Evolutionary conservation across 2,113 vertebrate genomes (phyloP).

Genomic region (Bungarus multicinctus): DNA sequence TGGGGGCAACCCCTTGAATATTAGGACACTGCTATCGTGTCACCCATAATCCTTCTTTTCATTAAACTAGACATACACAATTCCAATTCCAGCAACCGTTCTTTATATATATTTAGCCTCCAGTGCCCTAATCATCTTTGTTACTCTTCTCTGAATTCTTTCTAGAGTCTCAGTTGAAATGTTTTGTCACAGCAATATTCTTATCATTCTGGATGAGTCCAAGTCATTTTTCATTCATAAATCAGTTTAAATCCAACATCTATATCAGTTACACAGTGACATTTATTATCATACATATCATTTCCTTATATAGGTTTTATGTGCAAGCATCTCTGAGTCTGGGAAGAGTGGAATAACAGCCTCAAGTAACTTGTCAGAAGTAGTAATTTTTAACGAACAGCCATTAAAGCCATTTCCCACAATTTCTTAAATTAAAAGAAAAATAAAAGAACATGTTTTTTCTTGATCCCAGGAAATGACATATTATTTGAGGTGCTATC

Average conservation of each 20-base stretch:
- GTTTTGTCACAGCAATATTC: background rate
- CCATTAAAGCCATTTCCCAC: background rate
- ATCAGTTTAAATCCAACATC: background rate
- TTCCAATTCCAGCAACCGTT: too few species aligned
- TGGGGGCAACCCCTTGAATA: too few species aligned
- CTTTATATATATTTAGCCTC: too few species aligned
- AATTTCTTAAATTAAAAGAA: background rate
- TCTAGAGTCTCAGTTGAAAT: too few species aligned
- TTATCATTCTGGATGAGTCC: background rate
- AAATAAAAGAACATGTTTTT: background rate
- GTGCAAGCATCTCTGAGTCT: background rate
- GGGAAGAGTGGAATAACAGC: background rate
- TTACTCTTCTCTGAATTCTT: too few species aligned
- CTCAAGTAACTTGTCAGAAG: background rate
- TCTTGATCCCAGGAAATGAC: background rate
- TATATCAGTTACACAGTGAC: background rate
- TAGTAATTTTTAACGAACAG: background rate
- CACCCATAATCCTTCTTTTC: too few species aligned
- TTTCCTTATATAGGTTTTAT: background rate
- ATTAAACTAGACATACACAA: too few species aligned
- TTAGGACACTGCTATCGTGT: too few species aligned
- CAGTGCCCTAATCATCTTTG: too few species aligned
- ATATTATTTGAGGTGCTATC: background rate
- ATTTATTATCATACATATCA: background rate
- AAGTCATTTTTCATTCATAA: background rate